Conservation (phyloP, 53 echinoderm and acorn worm genomes). For the Astropecten irregularis region DNA sequence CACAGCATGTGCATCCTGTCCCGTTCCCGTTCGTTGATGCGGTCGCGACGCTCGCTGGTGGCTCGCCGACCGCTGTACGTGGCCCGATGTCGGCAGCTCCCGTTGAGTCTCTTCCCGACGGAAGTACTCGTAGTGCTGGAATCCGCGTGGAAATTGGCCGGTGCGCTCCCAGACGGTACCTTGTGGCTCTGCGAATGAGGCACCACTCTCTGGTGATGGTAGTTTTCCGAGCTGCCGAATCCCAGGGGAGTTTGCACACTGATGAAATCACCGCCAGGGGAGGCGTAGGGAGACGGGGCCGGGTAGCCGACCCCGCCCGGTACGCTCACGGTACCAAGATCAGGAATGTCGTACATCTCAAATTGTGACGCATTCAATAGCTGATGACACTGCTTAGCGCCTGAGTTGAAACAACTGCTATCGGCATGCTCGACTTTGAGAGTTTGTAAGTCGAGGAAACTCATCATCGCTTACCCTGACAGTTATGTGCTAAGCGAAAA, state of each 20-base stretch:
- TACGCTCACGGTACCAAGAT: too few species aligned
- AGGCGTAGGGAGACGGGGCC: too few species aligned
- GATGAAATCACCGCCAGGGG: too few species aligned
- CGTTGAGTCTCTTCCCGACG: neutral
- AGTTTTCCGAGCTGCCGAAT: neutral
- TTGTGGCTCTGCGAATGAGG: neutral
- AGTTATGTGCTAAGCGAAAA: too few species aligned
- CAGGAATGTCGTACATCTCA: neutral
- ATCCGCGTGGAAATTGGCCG: neutral
- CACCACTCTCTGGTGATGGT: neutral
- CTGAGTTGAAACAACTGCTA: neutral
- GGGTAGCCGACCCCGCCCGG: too few species aligned
- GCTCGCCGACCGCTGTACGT: conserved; percentile 74
- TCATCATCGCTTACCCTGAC: too few species aligned
- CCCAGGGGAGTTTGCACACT: too few species aligned
- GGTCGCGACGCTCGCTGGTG: conserved; percentile 76
- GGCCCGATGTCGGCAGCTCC: neutral
- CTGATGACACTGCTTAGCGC: neutral
- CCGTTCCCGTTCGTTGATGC: conserved; percentile 91
- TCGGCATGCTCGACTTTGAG: neutral
- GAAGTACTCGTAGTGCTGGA: neutral
- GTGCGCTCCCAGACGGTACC: neutral
- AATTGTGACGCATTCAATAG: conserved; percentile 17
- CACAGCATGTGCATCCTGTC: conserved; percentile 96
- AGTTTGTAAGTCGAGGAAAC: conserved; percentile 11